These are phyloP conservation scores for Dicyrtoma fusca DNA, from an alignment of 2,888 invertebrate genomes.

Conservation along the genomic window DNA sequence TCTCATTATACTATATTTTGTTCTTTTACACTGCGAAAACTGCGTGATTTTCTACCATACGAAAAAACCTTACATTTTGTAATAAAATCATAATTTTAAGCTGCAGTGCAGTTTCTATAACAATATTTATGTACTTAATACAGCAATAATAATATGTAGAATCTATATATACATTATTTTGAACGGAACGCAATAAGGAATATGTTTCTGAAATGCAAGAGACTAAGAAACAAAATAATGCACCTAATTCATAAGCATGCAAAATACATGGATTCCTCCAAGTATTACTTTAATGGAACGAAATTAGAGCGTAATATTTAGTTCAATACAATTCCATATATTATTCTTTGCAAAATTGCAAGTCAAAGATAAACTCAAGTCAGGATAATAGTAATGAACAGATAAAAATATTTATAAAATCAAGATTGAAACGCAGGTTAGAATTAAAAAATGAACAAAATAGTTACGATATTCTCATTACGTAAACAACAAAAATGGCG, in stretches of 20 bases:
- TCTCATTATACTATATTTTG: not conserved
- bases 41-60: not conserved
- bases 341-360: not conserved
- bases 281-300: not conserved
- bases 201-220: not conserved
- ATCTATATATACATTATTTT: constrained; percentile 2
- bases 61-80: not conserved
- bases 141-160: not conserved
- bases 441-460: constrained; percentile 3
- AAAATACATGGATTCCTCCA: not conserved
- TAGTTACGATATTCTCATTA: not conserved
- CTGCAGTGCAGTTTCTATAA: not conserved
- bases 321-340: not conserved
- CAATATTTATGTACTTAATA: not conserved
- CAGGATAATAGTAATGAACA: not conserved
- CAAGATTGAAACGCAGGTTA: not conserved
- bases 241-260: not conserved
- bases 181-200: constrained; percentile 8
- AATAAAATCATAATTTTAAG: not conserved
- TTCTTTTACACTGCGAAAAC: not conserved
- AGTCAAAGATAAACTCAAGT: not conserved
- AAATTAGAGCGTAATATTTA: not conserved
- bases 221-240: not conserved
- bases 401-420: constrained; percentile 5
- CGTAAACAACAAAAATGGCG: no score